phyloP scores from a whole-genome alignment of 2,888 invertebrate genomes.

The Pterostichus niger region DNA sequence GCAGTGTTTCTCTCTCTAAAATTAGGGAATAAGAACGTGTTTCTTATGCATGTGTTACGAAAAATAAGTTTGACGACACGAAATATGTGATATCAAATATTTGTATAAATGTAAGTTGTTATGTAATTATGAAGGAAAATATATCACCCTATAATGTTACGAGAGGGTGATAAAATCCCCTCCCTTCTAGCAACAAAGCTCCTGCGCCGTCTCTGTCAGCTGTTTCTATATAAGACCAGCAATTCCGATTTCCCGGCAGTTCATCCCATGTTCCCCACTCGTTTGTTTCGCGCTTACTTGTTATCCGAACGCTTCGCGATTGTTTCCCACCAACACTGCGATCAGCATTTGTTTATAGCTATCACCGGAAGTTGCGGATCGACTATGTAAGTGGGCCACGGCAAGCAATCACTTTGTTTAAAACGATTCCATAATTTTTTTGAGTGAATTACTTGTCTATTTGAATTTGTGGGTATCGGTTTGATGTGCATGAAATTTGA shows the following conservation, averaged over 20 bases:
- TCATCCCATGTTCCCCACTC: conserved; percentile 2
- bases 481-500: too few species aligned
- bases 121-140: too few species aligned
- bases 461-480: too few species aligned
- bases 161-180: not conserved
- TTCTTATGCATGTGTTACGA: too few species aligned
- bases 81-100: too few species aligned
- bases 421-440: too few species aligned
- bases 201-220: conserved; percentile 1
- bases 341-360: not conserved
- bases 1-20: too few species aligned
- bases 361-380: conserved; percentile 17
- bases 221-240: conserved; percentile 25
- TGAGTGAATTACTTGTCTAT: too few species aligned
- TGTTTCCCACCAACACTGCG: not conserved
- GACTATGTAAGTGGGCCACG: conserved; percentile 36
- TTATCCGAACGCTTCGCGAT: not conserved
- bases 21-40: too few species aligned
- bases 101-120: too few species aligned
- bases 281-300: not conserved
- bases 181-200: not conserved
- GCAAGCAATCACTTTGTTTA: not conserved
- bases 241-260: not conserved
- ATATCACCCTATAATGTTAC: too few species aligned
- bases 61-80: too few species aligned